These are phyloP conservation scores for Lemur catta DNA, from an alignment of 2,797 vertebrate genomes.

Conservation along the genomic window DNA sequence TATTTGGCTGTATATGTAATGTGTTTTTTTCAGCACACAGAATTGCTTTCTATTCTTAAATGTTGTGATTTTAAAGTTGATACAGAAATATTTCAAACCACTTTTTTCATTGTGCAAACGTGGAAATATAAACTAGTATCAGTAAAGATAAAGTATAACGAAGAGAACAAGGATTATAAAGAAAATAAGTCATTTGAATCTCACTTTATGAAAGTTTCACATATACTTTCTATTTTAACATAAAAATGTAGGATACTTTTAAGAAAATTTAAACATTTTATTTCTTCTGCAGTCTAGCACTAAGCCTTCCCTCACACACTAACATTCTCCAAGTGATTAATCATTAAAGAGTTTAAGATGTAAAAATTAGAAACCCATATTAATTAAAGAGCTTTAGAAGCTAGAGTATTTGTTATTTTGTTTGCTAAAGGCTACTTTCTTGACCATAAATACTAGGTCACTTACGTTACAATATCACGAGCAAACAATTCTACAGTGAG, in stretches of 20 bases:
- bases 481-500: neutral
- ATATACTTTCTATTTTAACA: constrained; percentile 27
- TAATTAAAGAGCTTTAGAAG: neutral
- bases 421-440: neutral
- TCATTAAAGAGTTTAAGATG: neutral
- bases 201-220: neutral
- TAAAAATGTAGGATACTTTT: neutral
- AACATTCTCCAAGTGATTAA: neutral
- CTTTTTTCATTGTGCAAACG: neutral
- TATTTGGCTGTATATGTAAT: constrained; percentile 17
- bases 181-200: neutral
- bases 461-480: neutral
- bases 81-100: constrained; percentile 19
- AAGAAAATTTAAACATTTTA: neutral
- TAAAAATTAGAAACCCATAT: neutral
- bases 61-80: constrained; percentile 59
- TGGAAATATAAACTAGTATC: constrained; percentile 33
- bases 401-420: neutral
- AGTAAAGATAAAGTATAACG: constrained; percentile 47
- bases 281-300: neutral
- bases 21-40: neutral
- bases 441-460: neutral
- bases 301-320: neutral
- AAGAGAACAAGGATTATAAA: neutral
- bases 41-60: constrained; percentile 47